Evolutionary conservation across 37 sponge, comb jelly and placozoan species (phyloP).

Genomic region (Geodia barretti): DNA sequence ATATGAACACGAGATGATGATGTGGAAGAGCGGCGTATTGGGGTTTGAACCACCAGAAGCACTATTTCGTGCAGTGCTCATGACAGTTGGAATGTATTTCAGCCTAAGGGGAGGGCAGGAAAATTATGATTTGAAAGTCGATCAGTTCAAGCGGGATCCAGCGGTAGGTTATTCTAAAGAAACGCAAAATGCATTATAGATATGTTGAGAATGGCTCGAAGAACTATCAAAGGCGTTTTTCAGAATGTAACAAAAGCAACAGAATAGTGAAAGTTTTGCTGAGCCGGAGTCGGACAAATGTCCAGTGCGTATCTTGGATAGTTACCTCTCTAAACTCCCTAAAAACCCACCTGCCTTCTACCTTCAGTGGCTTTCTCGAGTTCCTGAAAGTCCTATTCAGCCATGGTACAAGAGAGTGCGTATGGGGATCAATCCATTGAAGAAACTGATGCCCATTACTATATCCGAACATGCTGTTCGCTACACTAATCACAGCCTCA

Average conservation of each 20-base stretch:
- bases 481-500: slow-evolving; percentile 47
- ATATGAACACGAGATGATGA: slow-evolving; percentile 1
- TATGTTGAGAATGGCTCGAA: neutral
- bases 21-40: slow-evolving; percentile 32
- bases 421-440: neutral
- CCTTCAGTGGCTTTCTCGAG: neutral
- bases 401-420: neutral
- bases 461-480: too few relatives aligned
- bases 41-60: slow-evolving; percentile 6
- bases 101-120: slow-evolving; percentile 20
- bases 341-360: neutral
- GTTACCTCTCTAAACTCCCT: neutral
- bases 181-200: neutral
- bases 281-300: neutral
- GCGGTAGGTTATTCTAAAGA: neutral
- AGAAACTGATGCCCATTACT: too few relatives aligned
- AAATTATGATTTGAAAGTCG: slow-evolving; percentile 6
- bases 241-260: neutral
- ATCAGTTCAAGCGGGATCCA: neutral
- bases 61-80: neutral
- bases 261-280: neutral
- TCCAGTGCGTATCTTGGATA: neutral
- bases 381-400: neutral
- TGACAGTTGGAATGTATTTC: slow-evolving; percentile 8
- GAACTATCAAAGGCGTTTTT: neutral